A percentile compares a stretch with the other conserved stretches of the same genome.
These are phyloP conservation scores for Brotula barbata DNA, from an alignment of 2,797 vertebrate genomes.

Conservation along the genomic window DNA sequence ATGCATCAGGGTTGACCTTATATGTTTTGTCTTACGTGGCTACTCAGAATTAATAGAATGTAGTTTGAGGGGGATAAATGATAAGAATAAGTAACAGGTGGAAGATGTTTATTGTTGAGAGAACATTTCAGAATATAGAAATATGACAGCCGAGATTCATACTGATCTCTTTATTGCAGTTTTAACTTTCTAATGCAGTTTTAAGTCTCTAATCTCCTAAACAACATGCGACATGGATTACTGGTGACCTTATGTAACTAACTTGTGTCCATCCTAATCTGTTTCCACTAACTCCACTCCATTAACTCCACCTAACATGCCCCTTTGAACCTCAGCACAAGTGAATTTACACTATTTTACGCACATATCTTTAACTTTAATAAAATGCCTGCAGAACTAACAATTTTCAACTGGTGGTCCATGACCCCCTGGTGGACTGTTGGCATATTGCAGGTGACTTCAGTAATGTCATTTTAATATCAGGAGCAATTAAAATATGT, in stretches of 20 bases:
- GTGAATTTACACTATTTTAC: constrained; percentile 8
- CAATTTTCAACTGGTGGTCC: background rate
- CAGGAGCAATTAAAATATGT: too few relatives aligned
- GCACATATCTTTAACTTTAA: too few relatives aligned
- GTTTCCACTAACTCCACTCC: constrained; percentile 21
- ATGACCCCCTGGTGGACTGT: background rate
- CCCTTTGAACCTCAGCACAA: constrained; percentile 16
- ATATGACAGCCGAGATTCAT: constrained; percentile 13
- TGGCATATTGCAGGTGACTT: background rate
- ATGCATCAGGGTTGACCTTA: too few relatives aligned
- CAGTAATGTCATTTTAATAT: too few relatives aligned
- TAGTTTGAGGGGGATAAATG: background rate
- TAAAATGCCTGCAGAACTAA: too few relatives aligned
- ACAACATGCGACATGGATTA: constrained; percentile 58
- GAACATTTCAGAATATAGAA: too few relatives aligned
- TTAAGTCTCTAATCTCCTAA: constrained; percentile 57
- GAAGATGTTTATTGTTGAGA: constrained; percentile 21
- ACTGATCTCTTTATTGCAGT: constrained; percentile 17
- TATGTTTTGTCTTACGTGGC: too few relatives aligned
- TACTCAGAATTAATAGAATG: too few relatives aligned
- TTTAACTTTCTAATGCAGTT: constrained; percentile 36
- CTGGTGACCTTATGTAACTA: constrained; percentile 39
- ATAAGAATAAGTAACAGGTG: background rate
- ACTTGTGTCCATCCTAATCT: constrained; percentile 40
- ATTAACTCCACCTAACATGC: constrained; percentile 5